These are phyloP conservation scores for Drosophila miranda DNA, from an alignment of 1,140 invertebrate genomes.

Conservation along the genomic window DNA sequence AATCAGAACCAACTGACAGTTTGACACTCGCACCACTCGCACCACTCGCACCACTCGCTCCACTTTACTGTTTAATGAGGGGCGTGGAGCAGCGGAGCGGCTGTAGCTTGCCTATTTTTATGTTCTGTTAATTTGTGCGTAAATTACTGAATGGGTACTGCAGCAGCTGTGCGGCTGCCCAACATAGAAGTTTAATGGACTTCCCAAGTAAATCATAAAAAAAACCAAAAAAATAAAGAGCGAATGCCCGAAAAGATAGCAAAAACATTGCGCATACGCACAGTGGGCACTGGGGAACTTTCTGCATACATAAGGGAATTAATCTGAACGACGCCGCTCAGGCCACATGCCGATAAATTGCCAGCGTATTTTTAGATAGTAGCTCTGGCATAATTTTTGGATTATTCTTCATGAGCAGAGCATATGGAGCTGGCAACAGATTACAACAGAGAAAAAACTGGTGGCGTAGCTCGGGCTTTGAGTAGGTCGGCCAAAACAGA, in stretches of 20 bases:
- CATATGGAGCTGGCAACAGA: conserved; percentile 54
- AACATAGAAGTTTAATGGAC: conserved; percentile 39
- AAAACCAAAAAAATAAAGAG: conserved; percentile 13
- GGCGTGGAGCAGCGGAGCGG: background rate
- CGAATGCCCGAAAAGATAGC: conserved; percentile 23
- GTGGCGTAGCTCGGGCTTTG: conserved; percentile 24
- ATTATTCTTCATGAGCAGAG: conserved; percentile 66
- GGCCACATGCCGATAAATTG: conserved; percentile 67
- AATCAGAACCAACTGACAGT: conserved; percentile 57
- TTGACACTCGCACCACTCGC: conserved; percentile 37
- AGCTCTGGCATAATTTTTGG: conserved; percentile 65
- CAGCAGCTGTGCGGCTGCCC: conserved; percentile 51
- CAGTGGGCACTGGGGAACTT: conserved; percentile 25
- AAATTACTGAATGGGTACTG: conserved; percentile 62
- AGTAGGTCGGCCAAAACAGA: conserved; percentile 48
- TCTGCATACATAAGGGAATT: conserved; percentile 45
- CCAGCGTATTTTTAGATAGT: conserved; percentile 54
- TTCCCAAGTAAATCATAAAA: conserved; percentile 21
- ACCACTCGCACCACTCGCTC: too few relatives aligned
- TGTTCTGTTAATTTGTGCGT: conserved; percentile 68
- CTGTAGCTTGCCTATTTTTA: conserved; percentile 58
- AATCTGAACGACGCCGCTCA: conserved; percentile 38
- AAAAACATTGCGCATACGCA: conserved; percentile 58
- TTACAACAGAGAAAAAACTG: conserved; percentile 34
- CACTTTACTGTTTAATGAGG: background rate